Evolutionary conservation across 2,113 vertebrate genomes (phyloP), one percentile per base, ranked within the genome.

Genomic region (Oncorhynchus keta): DNA sequence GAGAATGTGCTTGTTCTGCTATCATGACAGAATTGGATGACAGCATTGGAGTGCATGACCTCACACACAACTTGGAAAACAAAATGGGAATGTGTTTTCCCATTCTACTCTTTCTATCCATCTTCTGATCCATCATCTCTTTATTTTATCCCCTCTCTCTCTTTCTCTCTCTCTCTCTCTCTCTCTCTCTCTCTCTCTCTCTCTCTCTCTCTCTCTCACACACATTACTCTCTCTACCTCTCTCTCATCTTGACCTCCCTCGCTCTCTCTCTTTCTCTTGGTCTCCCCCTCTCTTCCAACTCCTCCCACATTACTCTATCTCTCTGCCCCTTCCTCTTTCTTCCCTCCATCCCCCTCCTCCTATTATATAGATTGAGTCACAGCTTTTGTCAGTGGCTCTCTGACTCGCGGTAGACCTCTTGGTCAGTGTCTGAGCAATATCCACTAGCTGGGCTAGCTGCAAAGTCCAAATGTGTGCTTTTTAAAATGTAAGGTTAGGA

Each of bases 291-390:
- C 59, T 22, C 59, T 2, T 30, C 55, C 64, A 20, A 51, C 49
- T 59, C 30, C 28, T 11, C n/a, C 55, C 75, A 5, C 14, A 57
- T 20, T 26, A 11, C 67, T 51, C 1, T 39, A 4, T 22, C 18
- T n/a, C 28, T 8, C 20, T 22, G 5, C 14, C 24, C 28, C 72
- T 22, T 18, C 68, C 14, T 26, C 6, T 14, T 70, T n/a, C 68
- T 45, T 66, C 18, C 5, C 14, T 48, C 8, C 22, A 24, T 68
- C 64, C n/a, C n/a, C 45, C 26, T 76, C 26, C 20, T 59, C 24
- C 30, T 30, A 18, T 55, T 13, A 62, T 62, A 62, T 7, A 62
- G n/a, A 24, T 62, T 81, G 74, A 74, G 69, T 45, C 18, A 57
- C 4, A 28, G 28, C 74, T 70, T 45, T 11, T 64, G 59, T n/a